Base-by-base conservation (phyloP, 2,888 invertebrate species). In the Mythimna ferrago region DNA sequence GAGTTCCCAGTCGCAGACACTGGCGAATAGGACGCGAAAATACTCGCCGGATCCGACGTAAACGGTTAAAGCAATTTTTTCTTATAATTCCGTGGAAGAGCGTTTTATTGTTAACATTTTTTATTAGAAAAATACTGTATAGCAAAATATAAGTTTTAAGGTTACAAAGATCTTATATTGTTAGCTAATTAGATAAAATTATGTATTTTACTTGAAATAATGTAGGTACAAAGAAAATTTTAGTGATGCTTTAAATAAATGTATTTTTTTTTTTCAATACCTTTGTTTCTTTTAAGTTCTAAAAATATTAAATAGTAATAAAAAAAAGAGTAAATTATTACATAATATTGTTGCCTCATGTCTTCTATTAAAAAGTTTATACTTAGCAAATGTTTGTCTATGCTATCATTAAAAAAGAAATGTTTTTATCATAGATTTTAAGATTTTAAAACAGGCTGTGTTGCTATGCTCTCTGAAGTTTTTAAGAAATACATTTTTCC, bases 401-500 rank as follows among this genome's bases (percentile, higher is more conserved):
- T n/a, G 75, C 21, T 35, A 66, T 14, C n/a, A 44, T 44, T 19
- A 21, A 56, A 65, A 51, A 41, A 6, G 6, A 63, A n/a, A 26
- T 2, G 1, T 7, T 58, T 62, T 54, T 51, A 41, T 51, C 10
- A 60, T 78, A 73, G 53, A 65, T 73, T 65, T 32, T 78, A 79
- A 80, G 71, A 71, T 65, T 77, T 53, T 32, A 38, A 48, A 74
- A 66, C 71, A 54, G 73, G 66, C 80, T 72, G 67, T 76, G 57
- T 76, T 76, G 69, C 70, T 41, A 66, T 60, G 73, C 75, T 80
- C 81, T 80, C 78, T 83, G 51, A 64, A 73, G 64, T 66, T 81
- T 78, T 21, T 67, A 78, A 73, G 66, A 73, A 80, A 70, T 81
- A 80, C 16, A 80, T 16, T 64, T 78, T 73, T 78, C 10, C 16